Evolutionary conservation across 2,797 vertebrate species (phyloP).

Genomic region (Coendou prehensilis): DNA sequence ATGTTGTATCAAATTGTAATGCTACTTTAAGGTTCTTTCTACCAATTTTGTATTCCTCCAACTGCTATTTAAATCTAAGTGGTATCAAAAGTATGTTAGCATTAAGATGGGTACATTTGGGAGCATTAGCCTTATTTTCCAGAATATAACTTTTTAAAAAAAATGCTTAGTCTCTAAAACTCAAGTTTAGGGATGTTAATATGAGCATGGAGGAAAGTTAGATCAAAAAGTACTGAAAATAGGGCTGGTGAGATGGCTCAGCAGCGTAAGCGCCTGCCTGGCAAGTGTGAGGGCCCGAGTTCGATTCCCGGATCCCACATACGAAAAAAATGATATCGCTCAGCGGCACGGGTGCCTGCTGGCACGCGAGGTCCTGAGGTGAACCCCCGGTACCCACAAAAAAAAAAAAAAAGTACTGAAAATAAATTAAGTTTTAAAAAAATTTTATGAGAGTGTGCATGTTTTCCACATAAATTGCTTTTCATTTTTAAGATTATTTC

Average conservation of each 20-base stretch:
- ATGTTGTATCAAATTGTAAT: not conserved
- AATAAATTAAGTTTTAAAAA: constrained; percentile 4
- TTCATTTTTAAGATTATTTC: constrained; percentile 60
- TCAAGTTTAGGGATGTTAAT: not conserved
- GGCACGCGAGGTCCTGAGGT: no score
- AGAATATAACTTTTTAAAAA: not conserved
- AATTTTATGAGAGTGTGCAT: not conserved
- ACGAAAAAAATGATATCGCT: no score
- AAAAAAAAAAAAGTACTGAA: not conserved
- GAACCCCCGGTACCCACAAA: no score
- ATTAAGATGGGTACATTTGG: not conserved
- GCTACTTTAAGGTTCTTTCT: not conserved
- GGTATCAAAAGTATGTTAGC: not conserved
- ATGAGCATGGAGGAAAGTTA: not conserved
- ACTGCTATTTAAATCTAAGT: constrained; percentile 44
- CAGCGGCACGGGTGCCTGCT: no score
- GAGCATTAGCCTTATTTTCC: not conserved
- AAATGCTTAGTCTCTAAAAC: not conserved
- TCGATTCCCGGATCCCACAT: no score
- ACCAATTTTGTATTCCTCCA: not conserved
- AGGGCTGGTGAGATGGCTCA: no score
- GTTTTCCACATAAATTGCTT: constrained; percentile 56
- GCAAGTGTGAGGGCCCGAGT: no score
- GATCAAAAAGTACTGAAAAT: not conserved
- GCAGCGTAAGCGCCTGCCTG: no score